phyloP scores from a whole-genome alignment of 2,797 vertebrate species.

The Pipistrellus pipistrellus region DNA sequence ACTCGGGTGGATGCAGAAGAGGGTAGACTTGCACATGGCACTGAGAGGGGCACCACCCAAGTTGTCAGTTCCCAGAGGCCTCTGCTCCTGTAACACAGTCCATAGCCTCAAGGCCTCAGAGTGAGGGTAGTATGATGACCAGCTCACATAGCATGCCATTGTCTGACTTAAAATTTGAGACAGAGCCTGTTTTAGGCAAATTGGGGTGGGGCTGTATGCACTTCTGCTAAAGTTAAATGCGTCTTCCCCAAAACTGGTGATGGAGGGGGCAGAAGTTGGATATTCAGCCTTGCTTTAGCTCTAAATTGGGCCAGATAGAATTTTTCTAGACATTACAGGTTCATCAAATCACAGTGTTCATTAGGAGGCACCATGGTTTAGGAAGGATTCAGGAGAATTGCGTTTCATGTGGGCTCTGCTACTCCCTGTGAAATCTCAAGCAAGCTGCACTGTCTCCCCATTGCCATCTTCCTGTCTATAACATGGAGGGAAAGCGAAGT shows the following conservation, averaged over 20 bases:
- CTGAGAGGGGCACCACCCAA: neutral
- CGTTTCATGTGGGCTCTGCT: neutral
- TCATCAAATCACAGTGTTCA: neutral
- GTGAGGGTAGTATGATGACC: neutral
- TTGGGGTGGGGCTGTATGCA: neutral
- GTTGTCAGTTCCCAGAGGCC: neutral
- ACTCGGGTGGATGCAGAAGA: neutral
- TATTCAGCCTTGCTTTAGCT: neutral
- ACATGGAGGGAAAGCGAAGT: neutral
- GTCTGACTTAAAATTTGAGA: neutral
- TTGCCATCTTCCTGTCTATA: neutral
- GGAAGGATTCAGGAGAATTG: slow-evolving; percentile 7
- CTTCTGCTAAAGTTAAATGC: neutral
- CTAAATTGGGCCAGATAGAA: neutral
- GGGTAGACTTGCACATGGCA: neutral
- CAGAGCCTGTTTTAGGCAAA: neutral
- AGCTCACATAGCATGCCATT: neutral
- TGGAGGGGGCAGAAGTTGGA: neutral
- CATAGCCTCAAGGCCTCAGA: neutral
- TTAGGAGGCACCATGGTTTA: neutral
- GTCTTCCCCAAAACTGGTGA: neutral
- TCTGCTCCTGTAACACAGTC: neutral
- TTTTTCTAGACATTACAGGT: neutral
- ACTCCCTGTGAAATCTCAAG: neutral
- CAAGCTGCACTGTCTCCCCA: neutral